These are phyloP conservation scores for Falco rusticolus DNA, from an alignment of 2,797 vertebrate species.

Conservation along the genomic window DNA sequence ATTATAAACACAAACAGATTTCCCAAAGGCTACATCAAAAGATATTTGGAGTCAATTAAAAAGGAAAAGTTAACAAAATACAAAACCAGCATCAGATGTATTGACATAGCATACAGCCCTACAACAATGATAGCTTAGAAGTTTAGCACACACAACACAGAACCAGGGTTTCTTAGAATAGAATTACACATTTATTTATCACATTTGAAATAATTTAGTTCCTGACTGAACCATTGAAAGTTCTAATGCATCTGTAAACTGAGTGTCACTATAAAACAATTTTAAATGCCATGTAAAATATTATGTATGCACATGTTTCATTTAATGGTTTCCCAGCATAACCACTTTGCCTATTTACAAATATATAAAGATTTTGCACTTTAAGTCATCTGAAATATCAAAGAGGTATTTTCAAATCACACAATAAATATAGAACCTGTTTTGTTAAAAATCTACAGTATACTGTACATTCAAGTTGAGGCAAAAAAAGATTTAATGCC, in stretches of 20 bases:
- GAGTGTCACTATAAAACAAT: constrained; percentile 70
- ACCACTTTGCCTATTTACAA: constrained; percentile 74
- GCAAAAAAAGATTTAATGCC: constrained; percentile 70
- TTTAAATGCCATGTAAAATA: constrained; percentile 71
- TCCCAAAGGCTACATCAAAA: neutral
- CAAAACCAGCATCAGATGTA: neutral
- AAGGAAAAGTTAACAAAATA: neutral
- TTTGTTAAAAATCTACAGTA: constrained; percentile 80
- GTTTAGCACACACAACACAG: neutral
- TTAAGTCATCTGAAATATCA: constrained; percentile 76
- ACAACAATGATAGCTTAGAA: neutral
- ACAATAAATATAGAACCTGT: constrained; percentile 83
- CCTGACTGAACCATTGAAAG: constrained; percentile 37
- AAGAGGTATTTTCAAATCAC: constrained; percentile 81
- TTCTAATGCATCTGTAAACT: constrained; percentile 70
- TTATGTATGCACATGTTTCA: constrained; percentile 51
- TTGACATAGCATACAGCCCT: neutral
- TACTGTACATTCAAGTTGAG: constrained; percentile 82
- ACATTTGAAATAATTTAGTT: constrained; percentile 59
- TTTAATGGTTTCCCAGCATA: constrained; percentile 75
- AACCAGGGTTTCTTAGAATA: constrained; percentile 32
- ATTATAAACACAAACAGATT: neutral
- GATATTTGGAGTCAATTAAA: neutral
- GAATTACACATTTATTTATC: constrained; percentile 69
- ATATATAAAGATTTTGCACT: constrained; percentile 77